Percentiles rank a stretch among this genome's conserved stretches.
These are phyloP conservation scores for Prochilodus magdalenae DNA, from an alignment of 2,113 vertebrate species.

Conservation along the genomic window DNA sequence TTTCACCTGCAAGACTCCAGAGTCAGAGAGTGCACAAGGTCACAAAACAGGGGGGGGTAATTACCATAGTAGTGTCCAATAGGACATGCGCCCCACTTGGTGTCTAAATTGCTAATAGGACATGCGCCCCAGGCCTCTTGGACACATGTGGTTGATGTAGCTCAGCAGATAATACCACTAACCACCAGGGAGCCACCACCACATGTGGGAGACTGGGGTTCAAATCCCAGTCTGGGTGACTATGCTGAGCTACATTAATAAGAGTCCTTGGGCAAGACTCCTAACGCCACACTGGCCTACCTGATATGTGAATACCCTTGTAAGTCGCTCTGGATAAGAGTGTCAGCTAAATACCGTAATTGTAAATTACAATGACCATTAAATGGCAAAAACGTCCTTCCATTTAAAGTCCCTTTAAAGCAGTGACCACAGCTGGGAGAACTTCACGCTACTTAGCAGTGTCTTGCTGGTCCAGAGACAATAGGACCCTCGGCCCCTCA, in stretches of 20 bases:
- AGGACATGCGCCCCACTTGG: background rate
- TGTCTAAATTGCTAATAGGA: background rate
- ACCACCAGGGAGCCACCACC: too few relatives aligned
- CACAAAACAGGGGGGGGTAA: background rate
- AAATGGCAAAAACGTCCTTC: background rate
- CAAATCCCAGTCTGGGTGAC: too few relatives aligned
- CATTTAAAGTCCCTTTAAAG: background rate
- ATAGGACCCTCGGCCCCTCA: background rate
- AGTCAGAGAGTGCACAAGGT: background rate
- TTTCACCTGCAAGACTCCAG: too few relatives aligned
- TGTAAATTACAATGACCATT: background rate
- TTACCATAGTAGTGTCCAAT: background rate
- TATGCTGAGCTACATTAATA: too few relatives aligned
- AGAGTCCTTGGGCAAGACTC: too few relatives aligned
- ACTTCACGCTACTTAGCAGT: conserved; percentile 28
- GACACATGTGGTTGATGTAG: too few relatives aligned
- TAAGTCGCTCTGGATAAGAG: too few relatives aligned
- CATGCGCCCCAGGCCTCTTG: background rate
- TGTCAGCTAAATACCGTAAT: too few relatives aligned
- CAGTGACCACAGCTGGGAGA: background rate
- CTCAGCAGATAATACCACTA: too few relatives aligned
- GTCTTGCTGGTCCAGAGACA: conserved; percentile 26
- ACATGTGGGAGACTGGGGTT: too few relatives aligned
- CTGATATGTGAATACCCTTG: too few relatives aligned
- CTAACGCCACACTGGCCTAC: too few relatives aligned